These are phyloP conservation scores for Heliconius congener DNA, from an alignment of 1,140 invertebrate genomes.

Conservation along the genomic window DNA sequence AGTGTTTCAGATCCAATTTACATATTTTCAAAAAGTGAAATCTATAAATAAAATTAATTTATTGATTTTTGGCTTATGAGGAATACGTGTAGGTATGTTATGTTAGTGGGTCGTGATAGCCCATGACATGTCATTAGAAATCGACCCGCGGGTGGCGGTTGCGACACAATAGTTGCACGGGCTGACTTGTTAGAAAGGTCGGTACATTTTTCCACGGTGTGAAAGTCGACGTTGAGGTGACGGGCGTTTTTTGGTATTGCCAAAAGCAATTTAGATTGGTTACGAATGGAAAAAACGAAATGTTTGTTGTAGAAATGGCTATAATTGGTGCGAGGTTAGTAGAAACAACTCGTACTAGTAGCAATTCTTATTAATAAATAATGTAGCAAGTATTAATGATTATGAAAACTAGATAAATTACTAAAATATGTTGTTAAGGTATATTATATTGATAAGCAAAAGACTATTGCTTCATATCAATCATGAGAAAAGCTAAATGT, in stretches of 20 bases:
- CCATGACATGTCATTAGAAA: slow-evolving; percentile 52
- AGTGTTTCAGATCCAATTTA: not conserved
- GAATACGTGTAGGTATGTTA: not conserved
- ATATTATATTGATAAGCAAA: not conserved
- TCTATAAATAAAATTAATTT: too few relatives aligned
- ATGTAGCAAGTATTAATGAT: not conserved
- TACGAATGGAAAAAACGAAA: not conserved
- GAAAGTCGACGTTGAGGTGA: slow-evolving; percentile 58
- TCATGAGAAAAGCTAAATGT: not conserved
- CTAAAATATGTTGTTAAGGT: not conserved
- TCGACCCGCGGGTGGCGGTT: slow-evolving; percentile 47
- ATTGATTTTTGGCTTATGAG: not conserved
- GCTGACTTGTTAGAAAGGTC: slow-evolving; percentile 65
- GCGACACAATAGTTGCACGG: slow-evolving; percentile 53
- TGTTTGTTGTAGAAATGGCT: not conserved
- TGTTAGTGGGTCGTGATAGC: slow-evolving; percentile 28
- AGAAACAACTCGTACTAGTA: not conserved
- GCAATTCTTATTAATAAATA: not conserved
- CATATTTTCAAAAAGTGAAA: not conserved
- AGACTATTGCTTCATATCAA: not conserved
- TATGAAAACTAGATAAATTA: too few relatives aligned
- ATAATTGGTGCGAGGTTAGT: not conserved
- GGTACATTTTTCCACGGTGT: slow-evolving; percentile 69
- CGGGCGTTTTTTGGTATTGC: slow-evolving; percentile 64
- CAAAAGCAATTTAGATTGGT: slow-evolving; percentile 41